phyloP scores from a whole-genome alignment of 2,797 vertebrate genomes.

The Avahi laniger region DNA sequence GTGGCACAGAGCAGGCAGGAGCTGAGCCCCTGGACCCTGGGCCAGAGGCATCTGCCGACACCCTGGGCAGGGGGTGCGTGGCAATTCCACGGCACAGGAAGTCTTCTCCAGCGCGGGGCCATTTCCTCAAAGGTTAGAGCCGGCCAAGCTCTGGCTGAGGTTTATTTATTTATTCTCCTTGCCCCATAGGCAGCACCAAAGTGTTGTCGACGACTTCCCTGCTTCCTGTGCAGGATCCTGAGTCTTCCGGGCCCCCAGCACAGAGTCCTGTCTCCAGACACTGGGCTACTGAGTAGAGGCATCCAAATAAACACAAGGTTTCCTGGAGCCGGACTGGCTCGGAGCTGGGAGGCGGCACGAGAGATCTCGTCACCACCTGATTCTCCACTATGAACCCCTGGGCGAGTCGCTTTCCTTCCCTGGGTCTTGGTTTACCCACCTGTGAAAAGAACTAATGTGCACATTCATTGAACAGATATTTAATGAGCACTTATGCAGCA shows the following conservation, averaged over 20 bases:
- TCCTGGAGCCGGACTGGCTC: slow-evolving; percentile 18
- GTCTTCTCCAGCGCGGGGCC: background rate
- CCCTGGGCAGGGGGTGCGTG: too few species aligned
- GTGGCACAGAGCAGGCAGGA: background rate
- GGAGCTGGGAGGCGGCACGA: background rate
- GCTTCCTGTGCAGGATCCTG: slow-evolving; percentile 25
- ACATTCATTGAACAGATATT: background rate
- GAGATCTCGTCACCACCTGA: background rate
- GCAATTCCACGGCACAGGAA: background rate
- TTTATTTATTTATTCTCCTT: slow-evolving; percentile 57
- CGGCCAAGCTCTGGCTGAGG: background rate
- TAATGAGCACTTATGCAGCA: background rate
- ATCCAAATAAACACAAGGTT: slow-evolving; percentile 51
- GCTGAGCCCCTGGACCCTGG: too few species aligned
- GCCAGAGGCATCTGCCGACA: background rate
- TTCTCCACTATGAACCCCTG: background rate
- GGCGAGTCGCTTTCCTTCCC: background rate
- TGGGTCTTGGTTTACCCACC: background rate
- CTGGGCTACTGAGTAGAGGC: background rate
- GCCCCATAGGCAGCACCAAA: slow-evolving; percentile 25
- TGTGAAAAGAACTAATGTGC: background rate
- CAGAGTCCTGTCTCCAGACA: slow-evolving; percentile 11
- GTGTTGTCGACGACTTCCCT: background rate
- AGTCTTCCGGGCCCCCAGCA: background rate
- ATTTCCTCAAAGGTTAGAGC: slow-evolving; percentile 9